These are phyloP conservation scores for Monodelphis domestica DNA, from an alignment of 2,797 vertebrate species.

Conservation along the genomic window DNA sequence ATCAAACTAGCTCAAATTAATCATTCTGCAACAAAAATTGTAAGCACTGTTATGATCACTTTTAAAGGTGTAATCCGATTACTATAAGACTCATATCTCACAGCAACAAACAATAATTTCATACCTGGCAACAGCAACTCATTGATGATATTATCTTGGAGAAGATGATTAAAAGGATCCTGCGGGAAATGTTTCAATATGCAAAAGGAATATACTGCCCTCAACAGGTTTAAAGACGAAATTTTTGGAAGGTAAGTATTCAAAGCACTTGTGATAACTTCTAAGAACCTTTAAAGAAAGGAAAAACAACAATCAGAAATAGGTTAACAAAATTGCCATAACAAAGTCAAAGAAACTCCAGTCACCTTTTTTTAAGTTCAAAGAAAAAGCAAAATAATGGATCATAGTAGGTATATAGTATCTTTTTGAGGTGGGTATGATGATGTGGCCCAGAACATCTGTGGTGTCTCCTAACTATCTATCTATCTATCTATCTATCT, in stretches of 20 bases:
- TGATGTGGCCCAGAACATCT: not conserved
- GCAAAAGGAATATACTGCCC: constrained; percentile 85
- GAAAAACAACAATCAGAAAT: constrained; percentile 48
- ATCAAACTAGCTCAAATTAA: not conserved
- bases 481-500: too few relatives aligned
- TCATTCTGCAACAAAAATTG: not conserved
- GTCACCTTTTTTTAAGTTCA: not conserved
- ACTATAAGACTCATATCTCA: not conserved
- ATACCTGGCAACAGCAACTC: constrained; percentile 85
- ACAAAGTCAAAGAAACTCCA: not conserved
- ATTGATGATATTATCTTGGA: constrained; percentile 82
- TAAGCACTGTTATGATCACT: too few relatives aligned
- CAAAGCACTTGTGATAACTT: constrained; percentile 83
- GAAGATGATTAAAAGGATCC: constrained; percentile 86
- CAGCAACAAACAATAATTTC: not conserved
- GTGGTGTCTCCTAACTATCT: not conserved
- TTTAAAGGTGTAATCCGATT: not conserved
- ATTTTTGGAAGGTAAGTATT: constrained; percentile 87
- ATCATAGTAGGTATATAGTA: not conserved
- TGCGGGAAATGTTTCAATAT: constrained; percentile 89
- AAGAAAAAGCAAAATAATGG: constrained; percentile 13
- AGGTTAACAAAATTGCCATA: not conserved
- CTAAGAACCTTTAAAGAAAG: constrained; percentile 88
- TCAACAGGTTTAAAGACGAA: constrained; percentile 84
- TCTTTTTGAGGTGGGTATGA: not conserved